Percentiles rank a stretch among this genome's conserved stretches.
Evolutionary conservation across 2,888 invertebrate species (phyloP).

Genomic region (Pardosa pseudoannulata): DNA sequence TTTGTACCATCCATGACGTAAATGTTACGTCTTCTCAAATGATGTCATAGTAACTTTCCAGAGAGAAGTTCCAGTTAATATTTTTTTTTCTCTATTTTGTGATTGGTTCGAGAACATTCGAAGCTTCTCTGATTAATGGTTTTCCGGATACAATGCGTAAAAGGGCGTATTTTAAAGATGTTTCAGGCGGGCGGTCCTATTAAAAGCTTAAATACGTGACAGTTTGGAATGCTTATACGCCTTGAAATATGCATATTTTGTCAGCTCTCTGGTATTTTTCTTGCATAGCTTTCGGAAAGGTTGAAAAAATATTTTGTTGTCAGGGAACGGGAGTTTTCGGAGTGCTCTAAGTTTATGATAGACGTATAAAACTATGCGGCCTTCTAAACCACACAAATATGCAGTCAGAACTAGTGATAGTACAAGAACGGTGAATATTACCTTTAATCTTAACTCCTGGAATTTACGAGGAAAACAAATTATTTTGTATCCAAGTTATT

Average conservation of each 20-base stretch:
- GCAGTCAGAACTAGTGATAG: no score
- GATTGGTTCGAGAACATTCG: neutral
- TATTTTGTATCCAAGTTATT: no score
- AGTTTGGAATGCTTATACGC: slow-evolving; percentile 5
- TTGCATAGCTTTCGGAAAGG: no score
- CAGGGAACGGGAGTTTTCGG: no score
- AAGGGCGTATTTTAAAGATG: slow-evolving; percentile 11
- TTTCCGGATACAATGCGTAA: neutral
- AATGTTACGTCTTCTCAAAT: slow-evolving; percentile 36
- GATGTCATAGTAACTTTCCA: neutral
- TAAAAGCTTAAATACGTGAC: neutral
- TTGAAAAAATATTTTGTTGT: no score
- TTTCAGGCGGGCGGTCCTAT: neutral
- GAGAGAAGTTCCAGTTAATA: neutral
- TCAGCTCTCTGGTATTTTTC: neutral
- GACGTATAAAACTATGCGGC: no score
- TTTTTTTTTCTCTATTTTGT: neutral
- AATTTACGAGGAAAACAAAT: no score
- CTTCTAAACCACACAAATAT: no score
- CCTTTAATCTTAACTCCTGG: no score
- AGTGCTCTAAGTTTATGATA: no score
- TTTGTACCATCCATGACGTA: slow-evolving; percentile 32
- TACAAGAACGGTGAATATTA: no score
- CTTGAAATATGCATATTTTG: slow-evolving; percentile 1
- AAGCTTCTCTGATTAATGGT: neutral